A percentile compares a stretch with the other conserved stretches of the same genome.
These are phyloP conservation scores for Platichthys flesus DNA, from an alignment of 2,113 vertebrate genomes.

Conservation along the genomic window DNA sequence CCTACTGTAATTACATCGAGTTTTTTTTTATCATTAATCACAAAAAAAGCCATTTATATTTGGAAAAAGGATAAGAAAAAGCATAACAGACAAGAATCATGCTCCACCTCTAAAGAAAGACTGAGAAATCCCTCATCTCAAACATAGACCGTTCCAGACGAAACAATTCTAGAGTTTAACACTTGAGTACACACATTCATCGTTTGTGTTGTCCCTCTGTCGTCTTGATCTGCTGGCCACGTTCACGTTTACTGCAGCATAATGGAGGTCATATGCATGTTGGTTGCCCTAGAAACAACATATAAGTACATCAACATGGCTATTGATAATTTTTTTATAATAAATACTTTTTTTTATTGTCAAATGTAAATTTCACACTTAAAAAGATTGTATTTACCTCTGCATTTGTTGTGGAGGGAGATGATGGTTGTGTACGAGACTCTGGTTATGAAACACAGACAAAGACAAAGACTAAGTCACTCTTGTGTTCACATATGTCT, in stretches of 20 bases:
- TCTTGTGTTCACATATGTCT: neutral
- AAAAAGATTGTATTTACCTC: neutral
- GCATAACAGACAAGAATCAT: no score
- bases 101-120: no score
- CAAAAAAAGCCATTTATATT: no score
- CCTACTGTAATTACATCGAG: no score
- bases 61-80: no score
- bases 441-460: neutral
- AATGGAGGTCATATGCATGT: slow-evolving; percentile 21
- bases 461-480: neutral
- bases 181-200: slow-evolving; percentile 47
- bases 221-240: neutral
- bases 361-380: neutral
- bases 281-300: neutral
- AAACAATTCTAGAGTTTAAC: slow-evolving; percentile 12
- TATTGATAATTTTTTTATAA: no score
- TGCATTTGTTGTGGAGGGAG: neutral
- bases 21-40: no score
- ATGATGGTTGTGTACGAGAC: neutral
- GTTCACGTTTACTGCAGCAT: neutral
- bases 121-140: no score
- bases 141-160: neutral
- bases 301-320: neutral
- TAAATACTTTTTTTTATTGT: no score
- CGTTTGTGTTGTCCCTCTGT: neutral